These are phyloP conservation scores for Xylocampa areola DNA, from an alignment of 2,888 invertebrate genomes.

Conservation along the genomic window DNA sequence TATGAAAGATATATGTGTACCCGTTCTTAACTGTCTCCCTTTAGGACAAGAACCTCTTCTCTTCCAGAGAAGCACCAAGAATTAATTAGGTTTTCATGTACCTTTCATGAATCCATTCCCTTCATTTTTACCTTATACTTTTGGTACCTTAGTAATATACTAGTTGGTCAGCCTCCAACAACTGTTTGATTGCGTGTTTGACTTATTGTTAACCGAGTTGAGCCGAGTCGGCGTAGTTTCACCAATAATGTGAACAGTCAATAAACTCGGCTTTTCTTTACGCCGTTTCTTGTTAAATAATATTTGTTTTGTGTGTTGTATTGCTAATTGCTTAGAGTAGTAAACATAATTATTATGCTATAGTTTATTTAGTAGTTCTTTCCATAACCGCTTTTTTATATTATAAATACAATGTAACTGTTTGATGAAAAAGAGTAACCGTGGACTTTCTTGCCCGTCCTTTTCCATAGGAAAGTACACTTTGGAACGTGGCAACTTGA, in stretches of 20 bases:
- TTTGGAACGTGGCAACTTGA: too few relatives aligned
- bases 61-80: neutral
- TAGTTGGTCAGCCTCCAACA: slow-evolving; percentile 22
- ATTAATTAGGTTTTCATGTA: neutral
- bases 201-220: slow-evolving; percentile 38
- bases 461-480: too few relatives aligned
- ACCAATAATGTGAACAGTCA: slow-evolving; percentile 64
- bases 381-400: too few relatives aligned
- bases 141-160: slow-evolving; percentile 1
- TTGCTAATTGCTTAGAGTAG: slow-evolving; percentile 31
- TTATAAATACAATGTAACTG: too few relatives aligned
- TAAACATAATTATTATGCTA: too few relatives aligned
- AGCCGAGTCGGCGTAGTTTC: slow-evolving; percentile 53
- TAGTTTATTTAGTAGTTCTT: too few relatives aligned
- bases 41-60: too few relatives aligned
- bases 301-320: slow-evolving; percentile 38
- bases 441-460: too few relatives aligned
- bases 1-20: too few relatives aligned
- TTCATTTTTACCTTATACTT: neutral
- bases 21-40: too few relatives aligned
- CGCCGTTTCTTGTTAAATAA: slow-evolving; percentile 39
- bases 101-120: neutral
- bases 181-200: slow-evolving; percentile 65
- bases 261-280: slow-evolving; percentile 52
- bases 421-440: too few relatives aligned